Percentiles rank a stretch among this genome's conserved stretches.
Conservation (phyloP, 2,113 vertebrate species). For the Scophthalmus maximus region DNA sequence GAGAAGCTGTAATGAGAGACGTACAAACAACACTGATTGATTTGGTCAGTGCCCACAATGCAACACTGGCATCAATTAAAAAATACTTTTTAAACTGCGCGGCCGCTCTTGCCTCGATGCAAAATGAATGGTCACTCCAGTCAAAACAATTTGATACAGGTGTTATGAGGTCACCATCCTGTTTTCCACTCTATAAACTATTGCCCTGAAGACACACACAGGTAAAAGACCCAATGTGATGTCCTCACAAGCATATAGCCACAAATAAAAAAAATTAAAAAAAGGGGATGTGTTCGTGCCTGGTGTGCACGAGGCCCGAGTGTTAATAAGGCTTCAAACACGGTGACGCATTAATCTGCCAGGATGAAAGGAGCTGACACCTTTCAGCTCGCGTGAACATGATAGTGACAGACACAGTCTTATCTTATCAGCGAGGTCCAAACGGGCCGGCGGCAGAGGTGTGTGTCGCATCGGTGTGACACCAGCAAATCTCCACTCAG, state of each 20-base stretch:
- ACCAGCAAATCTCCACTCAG: constrained; percentile 36
- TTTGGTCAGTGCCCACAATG: background rate
- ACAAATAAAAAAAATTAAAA: too few relatives aligned
- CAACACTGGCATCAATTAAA: background rate
- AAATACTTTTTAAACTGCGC: too few relatives aligned
- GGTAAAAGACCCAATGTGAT: background rate
- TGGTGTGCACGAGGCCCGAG: constrained; percentile 2
- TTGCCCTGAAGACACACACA: background rate
- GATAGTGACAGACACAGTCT: constrained; percentile 39
- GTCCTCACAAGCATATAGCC: background rate
- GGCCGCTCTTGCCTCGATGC: background rate
- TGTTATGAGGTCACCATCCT: too few relatives aligned
- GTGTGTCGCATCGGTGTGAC: constrained; percentile 40
- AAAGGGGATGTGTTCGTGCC: background rate
- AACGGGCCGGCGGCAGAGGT: constrained; percentile 41
- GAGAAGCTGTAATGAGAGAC: too few relatives aligned
- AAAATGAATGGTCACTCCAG: background rate
- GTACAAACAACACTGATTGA: too few relatives aligned
- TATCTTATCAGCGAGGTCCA: constrained; percentile 53
- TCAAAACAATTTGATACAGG: too few relatives aligned
- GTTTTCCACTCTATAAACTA: background rate
- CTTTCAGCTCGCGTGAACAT: constrained; percentile 38
- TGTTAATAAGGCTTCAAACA: constrained; percentile 36
- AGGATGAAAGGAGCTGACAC: constrained; percentile 48
- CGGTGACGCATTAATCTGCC: constrained; percentile 28